Evolutionary conservation across 2,113 vertebrate species (phyloP).

Genomic region (Tretioscincus oriximinensis): DNA sequence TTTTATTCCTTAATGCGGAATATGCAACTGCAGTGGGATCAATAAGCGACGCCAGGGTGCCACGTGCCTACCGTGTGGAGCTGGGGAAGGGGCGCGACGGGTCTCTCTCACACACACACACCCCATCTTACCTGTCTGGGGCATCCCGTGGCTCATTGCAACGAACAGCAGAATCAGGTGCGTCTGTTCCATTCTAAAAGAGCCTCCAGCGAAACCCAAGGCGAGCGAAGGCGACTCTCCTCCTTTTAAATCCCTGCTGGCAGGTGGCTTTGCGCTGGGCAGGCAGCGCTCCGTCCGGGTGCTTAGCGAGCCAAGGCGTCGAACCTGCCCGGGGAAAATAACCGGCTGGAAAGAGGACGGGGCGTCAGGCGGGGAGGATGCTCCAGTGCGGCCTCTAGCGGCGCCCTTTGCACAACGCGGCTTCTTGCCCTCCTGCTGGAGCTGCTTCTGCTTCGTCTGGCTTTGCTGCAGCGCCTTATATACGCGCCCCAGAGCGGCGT

Average conservation of each 20-base stretch:
- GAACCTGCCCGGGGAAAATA: not conserved
- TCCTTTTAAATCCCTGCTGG: not conserved
- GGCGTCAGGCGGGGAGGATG: not conserved
- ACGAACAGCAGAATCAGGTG: conserved; percentile 78
- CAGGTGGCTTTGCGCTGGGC: not conserved
- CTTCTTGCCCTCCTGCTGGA: conserved; percentile 67
- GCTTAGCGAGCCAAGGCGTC: not conserved
- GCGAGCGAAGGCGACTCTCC: not conserved
- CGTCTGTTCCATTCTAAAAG: conserved; percentile 79
- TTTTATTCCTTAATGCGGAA: no score
- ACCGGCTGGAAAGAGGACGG: no score
- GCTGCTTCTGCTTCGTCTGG: conserved; percentile 25
- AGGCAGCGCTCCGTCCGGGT: no score
- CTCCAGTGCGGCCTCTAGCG: not conserved
- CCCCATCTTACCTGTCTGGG: conserved; percentile 69
- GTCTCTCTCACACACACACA: no score
- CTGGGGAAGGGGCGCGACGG: no score
- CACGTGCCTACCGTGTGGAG: no score
- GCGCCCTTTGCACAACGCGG: conserved; percentile 26
- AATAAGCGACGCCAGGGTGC: no score
- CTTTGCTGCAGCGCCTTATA: conserved; percentile 71
- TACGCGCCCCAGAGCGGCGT: conserved; percentile 74
- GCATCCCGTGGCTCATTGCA: conserved; percentile 69
- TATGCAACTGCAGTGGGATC: no score
- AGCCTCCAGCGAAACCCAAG: not conserved